Conservation (phyloP, 2,888 invertebrate genomes). For the Slavum lentiscoides region DNA sequence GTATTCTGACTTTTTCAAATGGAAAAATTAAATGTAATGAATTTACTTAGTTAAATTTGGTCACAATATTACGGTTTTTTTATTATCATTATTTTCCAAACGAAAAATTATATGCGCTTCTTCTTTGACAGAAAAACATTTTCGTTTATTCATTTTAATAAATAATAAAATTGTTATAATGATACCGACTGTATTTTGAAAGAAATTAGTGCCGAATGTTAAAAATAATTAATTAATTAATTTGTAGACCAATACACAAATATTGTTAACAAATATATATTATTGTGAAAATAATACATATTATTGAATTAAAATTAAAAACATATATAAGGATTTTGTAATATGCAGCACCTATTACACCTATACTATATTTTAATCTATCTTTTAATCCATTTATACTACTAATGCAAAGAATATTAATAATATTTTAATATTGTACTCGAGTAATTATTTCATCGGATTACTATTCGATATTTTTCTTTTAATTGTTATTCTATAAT, state of each 20-base stretch:
- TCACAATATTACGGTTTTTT: too few species aligned
- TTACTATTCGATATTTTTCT: not conserved
- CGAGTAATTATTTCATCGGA: not conserved
- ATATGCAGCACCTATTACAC: constrained; percentile 15
- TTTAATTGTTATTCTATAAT: not conserved
- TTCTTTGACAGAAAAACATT: too few species aligned
- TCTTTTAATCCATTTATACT: constrained; percentile 2
- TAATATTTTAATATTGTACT: not conserved
- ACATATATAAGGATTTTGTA: not conserved
- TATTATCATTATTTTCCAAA: too few species aligned
- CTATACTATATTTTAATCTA: not conserved
- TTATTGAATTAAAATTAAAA: not conserved
- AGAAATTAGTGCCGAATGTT: too few species aligned
- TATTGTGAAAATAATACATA: not conserved
- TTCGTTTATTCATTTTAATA: too few species aligned
- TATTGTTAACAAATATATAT: not conserved
- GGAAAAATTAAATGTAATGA: too few species aligned
- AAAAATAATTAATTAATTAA: not conserved
- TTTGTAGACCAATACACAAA: not conserved
- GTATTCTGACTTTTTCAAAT: too few species aligned
- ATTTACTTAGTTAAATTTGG: too few species aligned
- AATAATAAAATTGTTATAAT: too few species aligned
- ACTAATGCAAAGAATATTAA: not conserved
- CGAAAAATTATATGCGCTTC: too few species aligned
- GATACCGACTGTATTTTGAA: too few species aligned